Evolutionary conservation across 2,113 vertebrate species (phyloP).

Genomic region (Seriola rivoliana): DNA sequence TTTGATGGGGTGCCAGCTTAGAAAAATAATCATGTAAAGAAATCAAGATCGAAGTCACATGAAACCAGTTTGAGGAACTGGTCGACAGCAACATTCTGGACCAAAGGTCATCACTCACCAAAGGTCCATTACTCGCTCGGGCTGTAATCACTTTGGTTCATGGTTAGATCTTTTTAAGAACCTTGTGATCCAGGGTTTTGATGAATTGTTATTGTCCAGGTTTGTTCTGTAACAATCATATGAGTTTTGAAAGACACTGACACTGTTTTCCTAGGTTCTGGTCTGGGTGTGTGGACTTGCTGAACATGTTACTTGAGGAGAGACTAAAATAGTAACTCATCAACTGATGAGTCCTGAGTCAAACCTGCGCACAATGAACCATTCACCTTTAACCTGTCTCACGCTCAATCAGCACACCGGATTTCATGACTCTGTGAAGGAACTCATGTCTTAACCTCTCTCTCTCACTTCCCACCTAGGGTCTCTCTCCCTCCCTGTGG

Average conservation of each 20-base stretch:
- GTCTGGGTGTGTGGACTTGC: too few relatives aligned
- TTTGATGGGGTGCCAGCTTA: neutral
- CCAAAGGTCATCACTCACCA: neutral
- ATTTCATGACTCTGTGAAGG: conserved; percentile 10
- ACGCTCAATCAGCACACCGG: neutral
- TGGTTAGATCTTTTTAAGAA: neutral
- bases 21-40: neutral
- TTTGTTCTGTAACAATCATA: too few relatives aligned
- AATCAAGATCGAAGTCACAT: neutral
- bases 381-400: conserved; percentile 4
- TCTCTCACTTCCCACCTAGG: conserved; percentile 20
- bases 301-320: neutral
- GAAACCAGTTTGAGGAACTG: neutral
- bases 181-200: neutral
- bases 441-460: conserved; percentile 2
- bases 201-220: neutral
- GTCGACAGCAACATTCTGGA: neutral
- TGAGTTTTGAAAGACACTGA: neutral
- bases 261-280: too few relatives aligned
- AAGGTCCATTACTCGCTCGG: neutral
- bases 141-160: neutral
- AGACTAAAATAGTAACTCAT: neutral
- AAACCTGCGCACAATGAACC: neutral
- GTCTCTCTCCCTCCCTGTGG: conserved; percentile 78
- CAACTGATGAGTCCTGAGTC: neutral